Evolutionary conservation across 2,888 invertebrate species (phyloP).

Genomic region (Encarsia formosa): DNA sequence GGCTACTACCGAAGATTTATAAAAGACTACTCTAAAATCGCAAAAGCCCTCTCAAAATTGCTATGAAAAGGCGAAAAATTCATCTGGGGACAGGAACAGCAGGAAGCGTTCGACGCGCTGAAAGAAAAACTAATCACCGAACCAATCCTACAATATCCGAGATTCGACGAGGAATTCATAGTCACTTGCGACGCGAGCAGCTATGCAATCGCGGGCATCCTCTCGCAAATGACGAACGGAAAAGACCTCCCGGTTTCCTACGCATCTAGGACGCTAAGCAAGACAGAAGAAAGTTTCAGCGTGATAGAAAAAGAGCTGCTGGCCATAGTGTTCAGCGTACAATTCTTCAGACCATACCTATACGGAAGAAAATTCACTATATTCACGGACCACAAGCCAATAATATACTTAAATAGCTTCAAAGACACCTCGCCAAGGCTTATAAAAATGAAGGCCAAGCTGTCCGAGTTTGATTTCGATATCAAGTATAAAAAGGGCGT

Average conservation of each 20-base stretch:
- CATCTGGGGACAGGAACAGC: conserved; percentile 1
- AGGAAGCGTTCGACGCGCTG: conserved; percentile 15
- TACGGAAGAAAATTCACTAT: conserved; percentile 18
- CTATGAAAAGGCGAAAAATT: conserved; percentile 18
- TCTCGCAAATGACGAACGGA: conserved; percentile 10
- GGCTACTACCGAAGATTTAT: background rate
- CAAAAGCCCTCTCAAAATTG: conserved; percentile 19
- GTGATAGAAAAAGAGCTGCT: conserved; percentile 21
- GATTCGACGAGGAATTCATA: conserved; percentile 20
- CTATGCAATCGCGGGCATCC: conserved; percentile 10
- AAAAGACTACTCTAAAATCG: conserved; percentile 16
- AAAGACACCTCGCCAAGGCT: background rate
- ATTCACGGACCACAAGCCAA: conserved; percentile 25
- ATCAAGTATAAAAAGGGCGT: conserved; percentile 22
- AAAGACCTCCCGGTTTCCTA: conserved; percentile 22
- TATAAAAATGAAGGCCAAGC: conserved; percentile 17
- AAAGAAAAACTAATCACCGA: conserved; percentile 14
- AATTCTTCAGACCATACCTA: background rate
- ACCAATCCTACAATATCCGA: conserved; percentile 23
- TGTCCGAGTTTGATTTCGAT: conserved; percentile 22
- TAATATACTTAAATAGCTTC: conserved; percentile 14
- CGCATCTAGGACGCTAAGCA: conserved; percentile 14
- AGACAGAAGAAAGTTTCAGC: conserved; percentile 18
- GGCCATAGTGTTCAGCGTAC: conserved; percentile 14
- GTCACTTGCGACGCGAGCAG: conserved; percentile 25